Base-by-base conservation (phyloP, 1,140 invertebrate genomes). In the Melanaphis sacchari region DNA sequence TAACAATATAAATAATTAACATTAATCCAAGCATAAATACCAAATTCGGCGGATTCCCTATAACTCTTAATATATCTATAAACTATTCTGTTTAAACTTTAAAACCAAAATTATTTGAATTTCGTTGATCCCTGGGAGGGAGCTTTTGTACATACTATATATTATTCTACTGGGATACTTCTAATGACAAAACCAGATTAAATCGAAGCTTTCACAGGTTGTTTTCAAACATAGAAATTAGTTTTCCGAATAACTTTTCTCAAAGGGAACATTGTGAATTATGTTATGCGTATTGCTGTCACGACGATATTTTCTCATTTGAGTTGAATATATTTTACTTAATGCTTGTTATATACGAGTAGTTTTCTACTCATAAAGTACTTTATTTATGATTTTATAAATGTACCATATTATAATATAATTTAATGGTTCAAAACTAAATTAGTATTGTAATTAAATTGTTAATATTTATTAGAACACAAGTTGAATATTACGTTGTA, bases 151-250 rank as follows among this genome's bases (percentile, higher is more conserved):
- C 7, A 88, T 88, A 52, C 22, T 88, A 36, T 52, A n/a, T n/a
- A n/a, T n/a, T n/a, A 90, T 40, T 90, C 49, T 52, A 59, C 88
- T 40, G 49, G 52, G 88, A 90, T 40, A 90, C 49, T 90, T 90
- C 24, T 90, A 90, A 90, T 90, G 88, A 90, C 46, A 59, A 90
- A 90, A 40, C 52, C 38, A 90, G 49, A 90, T 54, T 90, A 90
- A 90, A 90, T 40, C 41, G 36, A 90, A 54, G 88, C 88, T 90
- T 90, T 90, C 24, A 38, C 26, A 38, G 88, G 49, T 90, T 90
- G 88, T 90, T 59, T 54, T 24, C 52, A 40, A 90, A 66, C 52
- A 41, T 66, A 90, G 38, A 90, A 66, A 90, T 90, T 90, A 90
- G 41, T 90, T 90, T 90, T 90, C 38, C 38, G 38, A 21, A 90